These are phyloP conservation scores for Callipepla californica DNA, from an alignment of 2,113 vertebrate genomes.

Conservation along the genomic window DNA sequence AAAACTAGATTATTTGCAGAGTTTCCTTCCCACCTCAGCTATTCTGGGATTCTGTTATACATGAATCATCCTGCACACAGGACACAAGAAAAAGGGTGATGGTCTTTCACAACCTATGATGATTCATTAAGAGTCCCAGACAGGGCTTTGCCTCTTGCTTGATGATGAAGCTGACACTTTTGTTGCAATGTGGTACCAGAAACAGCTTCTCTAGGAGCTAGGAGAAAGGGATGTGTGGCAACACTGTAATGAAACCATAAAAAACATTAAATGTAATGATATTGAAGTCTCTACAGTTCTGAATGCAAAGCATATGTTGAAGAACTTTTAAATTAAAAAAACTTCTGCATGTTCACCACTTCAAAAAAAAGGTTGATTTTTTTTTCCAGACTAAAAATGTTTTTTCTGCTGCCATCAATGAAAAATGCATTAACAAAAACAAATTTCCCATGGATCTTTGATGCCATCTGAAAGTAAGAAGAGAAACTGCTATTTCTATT, in stretches of 20 bases:
- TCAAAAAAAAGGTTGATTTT: constrained; percentile 34
- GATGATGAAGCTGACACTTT: not conserved
- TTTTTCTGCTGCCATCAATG: constrained; percentile 49
- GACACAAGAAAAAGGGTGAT: not conserved
- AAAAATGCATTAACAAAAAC: constrained; percentile 65
- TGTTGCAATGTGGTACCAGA: not conserved
- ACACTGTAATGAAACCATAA: not conserved
- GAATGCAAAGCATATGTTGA: constrained; percentile 68
- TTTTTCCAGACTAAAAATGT: constrained; percentile 34
- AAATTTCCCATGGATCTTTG: constrained; percentile 43
- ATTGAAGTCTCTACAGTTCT: constrained; percentile 25
- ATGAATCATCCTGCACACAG: not conserved
- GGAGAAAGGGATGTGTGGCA: not conserved
- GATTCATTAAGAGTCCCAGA: not conserved
- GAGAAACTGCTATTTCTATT: not conserved
- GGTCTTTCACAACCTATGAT: not conserved
- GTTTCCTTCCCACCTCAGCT: not conserved
- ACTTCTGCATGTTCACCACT: not conserved
- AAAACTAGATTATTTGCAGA: not conserved
- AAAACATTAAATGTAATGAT: constrained; percentile 22
- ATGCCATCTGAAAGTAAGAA: constrained; percentile 42
- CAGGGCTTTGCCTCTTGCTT: not conserved
- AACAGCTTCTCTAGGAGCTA: not conserved
- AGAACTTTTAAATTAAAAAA: constrained; percentile 56
- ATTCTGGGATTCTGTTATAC: not conserved